phyloP scores from a whole-genome alignment of 2,113 vertebrate species.

The Rhegmatorhina hoffmannsi region DNA sequence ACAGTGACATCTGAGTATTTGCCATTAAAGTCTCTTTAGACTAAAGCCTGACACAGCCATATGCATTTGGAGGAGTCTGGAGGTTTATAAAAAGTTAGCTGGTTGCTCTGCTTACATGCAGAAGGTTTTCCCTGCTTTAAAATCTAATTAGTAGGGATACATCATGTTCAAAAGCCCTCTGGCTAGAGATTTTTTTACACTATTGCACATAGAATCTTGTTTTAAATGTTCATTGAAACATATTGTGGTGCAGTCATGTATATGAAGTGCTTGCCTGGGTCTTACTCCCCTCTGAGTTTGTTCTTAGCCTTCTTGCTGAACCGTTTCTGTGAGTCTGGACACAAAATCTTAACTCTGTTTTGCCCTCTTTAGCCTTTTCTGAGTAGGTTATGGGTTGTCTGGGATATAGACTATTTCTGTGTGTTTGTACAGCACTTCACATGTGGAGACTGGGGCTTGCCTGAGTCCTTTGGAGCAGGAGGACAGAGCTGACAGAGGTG shows the following conservation, averaged over 20 bases:
- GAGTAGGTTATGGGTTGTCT: not conserved
- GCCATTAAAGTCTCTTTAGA: not conserved
- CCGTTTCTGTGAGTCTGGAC: not conserved
- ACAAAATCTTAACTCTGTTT: not conserved
- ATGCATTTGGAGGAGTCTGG: not conserved
- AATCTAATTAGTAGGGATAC: not conserved
- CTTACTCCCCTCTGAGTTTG: not conserved
- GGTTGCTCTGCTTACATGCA: not conserved
- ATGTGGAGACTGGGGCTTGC: not conserved
- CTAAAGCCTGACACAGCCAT: not conserved
- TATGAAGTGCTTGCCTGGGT: not conserved
- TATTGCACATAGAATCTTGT: not conserved
- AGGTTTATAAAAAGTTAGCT: not conserved
- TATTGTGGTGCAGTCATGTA: not conserved
- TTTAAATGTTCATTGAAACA: not conserved
- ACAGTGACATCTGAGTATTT: slow-evolving; percentile 30
- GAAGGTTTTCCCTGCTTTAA: not conserved
- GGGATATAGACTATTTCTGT: not conserved
- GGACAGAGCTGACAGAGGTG: not conserved
- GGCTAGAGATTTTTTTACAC: not conserved
- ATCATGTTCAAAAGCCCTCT: not conserved
- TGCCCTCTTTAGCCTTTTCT: not conserved
- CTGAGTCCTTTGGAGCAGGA: not conserved
- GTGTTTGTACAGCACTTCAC: not conserved
- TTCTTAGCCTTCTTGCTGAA: not conserved